These are phyloP conservation scores for Nesoenas mayeri DNA, from an alignment of 2,113 vertebrate species.

Conservation along the genomic window DNA sequence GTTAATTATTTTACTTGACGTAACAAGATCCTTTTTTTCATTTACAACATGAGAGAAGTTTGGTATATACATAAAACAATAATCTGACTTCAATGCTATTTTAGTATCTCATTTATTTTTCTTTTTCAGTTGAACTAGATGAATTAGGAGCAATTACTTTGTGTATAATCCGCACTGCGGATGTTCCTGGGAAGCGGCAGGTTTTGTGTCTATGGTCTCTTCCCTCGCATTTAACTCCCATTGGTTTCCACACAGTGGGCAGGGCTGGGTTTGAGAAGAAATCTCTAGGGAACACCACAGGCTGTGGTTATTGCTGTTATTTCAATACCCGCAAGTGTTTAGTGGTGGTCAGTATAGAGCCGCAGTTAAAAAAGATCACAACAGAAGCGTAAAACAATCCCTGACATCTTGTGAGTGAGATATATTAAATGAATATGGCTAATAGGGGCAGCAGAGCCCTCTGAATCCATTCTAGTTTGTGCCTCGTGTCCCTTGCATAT, in stretches of 20 bases:
- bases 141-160: neutral
- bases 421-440: no score
- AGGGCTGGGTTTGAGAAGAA: neutral
- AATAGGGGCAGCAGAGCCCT: neutral
- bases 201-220: neutral
- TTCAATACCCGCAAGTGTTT: neutral
- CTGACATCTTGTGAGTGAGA: neutral
- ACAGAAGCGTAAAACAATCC: neutral
- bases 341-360: neutral
- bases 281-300: neutral
- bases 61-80: neutral
- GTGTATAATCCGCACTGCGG: neutral
- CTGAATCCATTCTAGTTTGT: neutral
- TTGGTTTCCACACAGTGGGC: neutral
- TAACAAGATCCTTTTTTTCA: neutral
- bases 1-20: conserved; percentile 32
- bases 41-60: neutral
- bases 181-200: neutral
- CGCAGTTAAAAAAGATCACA: neutral
- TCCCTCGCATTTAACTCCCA: neutral
- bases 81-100: neutral
- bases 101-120: neutral
- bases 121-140: neutral
- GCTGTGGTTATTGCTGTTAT: neutral
- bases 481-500: neutral